Evolutionary conservation across 2,797 vertebrate genomes (phyloP), one percentile per base, ranked within the genome.

Genomic region (Coranthus polyacanthus): DNA sequence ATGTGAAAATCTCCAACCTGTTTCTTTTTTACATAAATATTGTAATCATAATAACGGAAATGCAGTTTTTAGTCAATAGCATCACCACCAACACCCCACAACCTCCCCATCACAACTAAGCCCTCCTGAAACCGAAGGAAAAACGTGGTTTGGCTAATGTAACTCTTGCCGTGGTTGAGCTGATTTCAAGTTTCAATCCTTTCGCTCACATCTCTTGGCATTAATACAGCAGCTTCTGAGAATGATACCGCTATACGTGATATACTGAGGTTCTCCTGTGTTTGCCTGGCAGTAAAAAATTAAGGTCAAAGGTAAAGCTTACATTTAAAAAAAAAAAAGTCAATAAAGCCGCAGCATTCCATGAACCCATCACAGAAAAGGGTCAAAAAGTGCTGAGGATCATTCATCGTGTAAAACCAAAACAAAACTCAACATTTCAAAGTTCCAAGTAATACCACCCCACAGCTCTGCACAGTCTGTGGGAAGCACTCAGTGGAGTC

Each of bases 401-500:
- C 45, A 46, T 29, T 37, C 32, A 17, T 12, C 10, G 13, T 42
- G 32, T 6, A 29, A n/a, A 67, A 9, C 7, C 22, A 58, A 53
- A 70, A 49, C 49, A 58, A 59, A 43, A 54, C 38, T 26, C 3
- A 58, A 32, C 41, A 39, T 36, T 29, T 47, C 22, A 36, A 29
- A 68, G 36, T 60, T 45, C 12, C 10, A 11, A 38, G 34, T 42
- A 52, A 68, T 43, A 56, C 69, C 34, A 57, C 10, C 43, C 21
- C 58, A 22, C 47, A 26, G 38, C 6, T 37, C 20, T 51, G n/a
- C 50, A 49, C 34, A 36, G 68, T 29, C 66, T 16, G 64, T 16
- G 37, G 55, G 52, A 77, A 49, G 57, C 46, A 16, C 65, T 42
- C 54, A 13, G 44, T n/a, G 16, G 12, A 12, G 46, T 81, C 72